Conservation (phyloP, 2,113 vertebrate species). For the Silurus asotus region DNA sequence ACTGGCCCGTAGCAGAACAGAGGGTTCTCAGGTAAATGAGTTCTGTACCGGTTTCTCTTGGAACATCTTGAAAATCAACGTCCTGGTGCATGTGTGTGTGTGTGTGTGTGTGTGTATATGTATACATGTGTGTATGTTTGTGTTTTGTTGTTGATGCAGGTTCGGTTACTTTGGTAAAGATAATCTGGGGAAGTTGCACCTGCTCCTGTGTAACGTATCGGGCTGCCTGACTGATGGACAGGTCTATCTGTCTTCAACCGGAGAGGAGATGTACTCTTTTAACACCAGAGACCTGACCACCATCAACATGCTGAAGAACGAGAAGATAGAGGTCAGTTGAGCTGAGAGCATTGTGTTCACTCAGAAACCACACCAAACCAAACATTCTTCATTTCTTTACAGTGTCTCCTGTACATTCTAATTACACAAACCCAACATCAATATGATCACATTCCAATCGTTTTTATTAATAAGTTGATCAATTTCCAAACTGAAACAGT, state of each 20-base stretch:
- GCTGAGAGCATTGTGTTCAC: neutral
- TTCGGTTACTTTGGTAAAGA: conserved; percentile 89
- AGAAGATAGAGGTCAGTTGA: conserved; percentile 78
- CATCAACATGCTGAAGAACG: conserved; percentile 76
- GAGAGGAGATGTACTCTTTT: conserved; percentile 81
- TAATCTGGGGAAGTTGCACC: conserved; percentile 76
- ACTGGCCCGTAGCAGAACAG: conserved; percentile 97
- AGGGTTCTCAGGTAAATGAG: conserved; percentile 84
- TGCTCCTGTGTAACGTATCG: conserved; percentile 84
- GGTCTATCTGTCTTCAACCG: conserved; percentile 75
- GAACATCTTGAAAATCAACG: neutral
- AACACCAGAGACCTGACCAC: conserved; percentile 77
- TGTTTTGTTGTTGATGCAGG: conserved; percentile 63
- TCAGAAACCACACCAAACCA: neutral
- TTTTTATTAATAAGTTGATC: neutral
- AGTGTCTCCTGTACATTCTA: no score
- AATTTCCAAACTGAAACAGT: no score
- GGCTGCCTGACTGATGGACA: conserved; percentile 86
- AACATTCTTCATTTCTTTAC: conserved; percentile 7
- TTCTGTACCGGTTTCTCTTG: neutral
- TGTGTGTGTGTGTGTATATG: no score
- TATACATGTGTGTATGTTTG: no score
- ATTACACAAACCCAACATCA: neutral
- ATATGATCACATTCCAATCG: neutral
- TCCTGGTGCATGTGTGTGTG: neutral